phyloP scores from a whole-genome alignment of 2,113 vertebrate species.

The Pygoscelis adeliae region DNA sequence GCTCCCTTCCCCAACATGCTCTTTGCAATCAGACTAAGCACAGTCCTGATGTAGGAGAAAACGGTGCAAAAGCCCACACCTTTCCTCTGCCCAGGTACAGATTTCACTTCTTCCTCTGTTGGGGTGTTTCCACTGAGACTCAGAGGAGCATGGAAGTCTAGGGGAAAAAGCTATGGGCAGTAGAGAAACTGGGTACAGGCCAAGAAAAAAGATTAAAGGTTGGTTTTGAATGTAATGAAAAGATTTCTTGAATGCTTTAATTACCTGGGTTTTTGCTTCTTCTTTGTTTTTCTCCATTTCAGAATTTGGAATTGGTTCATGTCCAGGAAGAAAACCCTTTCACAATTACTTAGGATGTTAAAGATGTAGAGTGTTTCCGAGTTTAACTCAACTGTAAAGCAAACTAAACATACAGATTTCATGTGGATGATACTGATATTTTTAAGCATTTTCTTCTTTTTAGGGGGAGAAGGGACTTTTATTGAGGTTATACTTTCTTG shows the following conservation, averaged over 20 bases:
- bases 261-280: neutral
- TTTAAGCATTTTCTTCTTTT: conserved; percentile 71
- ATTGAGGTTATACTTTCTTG: conserved; percentile 33
- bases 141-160: neutral
- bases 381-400: conserved; percentile 44
- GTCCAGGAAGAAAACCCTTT: conserved; percentile 36
- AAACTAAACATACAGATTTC: conserved; percentile 31
- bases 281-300: conserved; percentile 30
- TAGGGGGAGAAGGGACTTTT: conserved; percentile 45
- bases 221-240: neutral
- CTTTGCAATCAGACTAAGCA: neutral
- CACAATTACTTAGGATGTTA: conserved; percentile 45
- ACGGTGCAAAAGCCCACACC: neutral
- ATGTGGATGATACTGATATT: conserved; percentile 52
- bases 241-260: neutral
- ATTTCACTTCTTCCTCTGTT: neutral
- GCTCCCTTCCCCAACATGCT: neutral
- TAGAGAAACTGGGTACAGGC: neutral
- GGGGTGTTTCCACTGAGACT: neutral
- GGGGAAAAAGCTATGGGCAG: neutral
- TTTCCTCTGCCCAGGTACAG: neutral
- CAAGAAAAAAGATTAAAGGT: neutral
- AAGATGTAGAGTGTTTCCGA: conserved; percentile 54
- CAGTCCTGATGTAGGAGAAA: neutral
- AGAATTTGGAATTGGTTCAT: conserved; percentile 56